Conservation (phyloP, 2,888 invertebrate species). For the Pheosia tremula region DNA sequence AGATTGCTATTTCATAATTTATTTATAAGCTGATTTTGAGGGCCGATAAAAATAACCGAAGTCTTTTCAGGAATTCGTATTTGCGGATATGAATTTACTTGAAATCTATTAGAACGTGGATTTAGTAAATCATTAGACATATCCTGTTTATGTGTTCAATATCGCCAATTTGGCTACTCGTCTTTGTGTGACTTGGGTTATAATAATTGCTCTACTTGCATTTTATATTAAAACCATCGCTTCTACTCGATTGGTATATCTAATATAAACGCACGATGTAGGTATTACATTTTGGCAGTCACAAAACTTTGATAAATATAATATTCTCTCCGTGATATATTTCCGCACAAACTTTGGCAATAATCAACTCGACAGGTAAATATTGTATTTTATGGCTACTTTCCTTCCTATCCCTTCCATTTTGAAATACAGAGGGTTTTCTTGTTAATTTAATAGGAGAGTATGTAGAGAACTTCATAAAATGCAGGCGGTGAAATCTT, state of each 20-base stretch:
- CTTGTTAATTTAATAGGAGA: conserved; percentile 7
- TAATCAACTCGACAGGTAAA: conserved; percentile 6
- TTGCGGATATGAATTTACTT: no score
- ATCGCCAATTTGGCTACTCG: no score
- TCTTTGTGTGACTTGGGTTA: no score
- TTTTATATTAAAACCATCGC: conserved; percentile 45
- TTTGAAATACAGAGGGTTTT: conserved; percentile 4
- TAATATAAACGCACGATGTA: conserved; percentile 30
- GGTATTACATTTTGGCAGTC: conserved; percentile 47
- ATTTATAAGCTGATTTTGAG: neutral
- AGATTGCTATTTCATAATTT: neutral
- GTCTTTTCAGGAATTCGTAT: no score
- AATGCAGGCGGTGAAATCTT: conserved; percentile 36
- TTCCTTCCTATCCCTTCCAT: neutral
- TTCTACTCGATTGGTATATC: conserved; percentile 35
- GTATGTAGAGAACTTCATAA: conserved; percentile 21
- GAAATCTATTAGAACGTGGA: no score
- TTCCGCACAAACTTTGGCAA: conserved; percentile 12
- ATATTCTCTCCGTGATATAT: conserved; percentile 12
- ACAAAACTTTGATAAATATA: conserved; percentile 50
- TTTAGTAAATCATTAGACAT: no score
- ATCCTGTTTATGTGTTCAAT: no score
- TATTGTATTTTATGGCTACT: neutral
- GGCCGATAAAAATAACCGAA: no score
- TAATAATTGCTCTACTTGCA: conserved; percentile 23